Evolutionary conservation across 2,113 vertebrate genomes (phyloP), one percentile per base, ranked within the genome.

Genomic region (Rhinoptilus africanus): DNA sequence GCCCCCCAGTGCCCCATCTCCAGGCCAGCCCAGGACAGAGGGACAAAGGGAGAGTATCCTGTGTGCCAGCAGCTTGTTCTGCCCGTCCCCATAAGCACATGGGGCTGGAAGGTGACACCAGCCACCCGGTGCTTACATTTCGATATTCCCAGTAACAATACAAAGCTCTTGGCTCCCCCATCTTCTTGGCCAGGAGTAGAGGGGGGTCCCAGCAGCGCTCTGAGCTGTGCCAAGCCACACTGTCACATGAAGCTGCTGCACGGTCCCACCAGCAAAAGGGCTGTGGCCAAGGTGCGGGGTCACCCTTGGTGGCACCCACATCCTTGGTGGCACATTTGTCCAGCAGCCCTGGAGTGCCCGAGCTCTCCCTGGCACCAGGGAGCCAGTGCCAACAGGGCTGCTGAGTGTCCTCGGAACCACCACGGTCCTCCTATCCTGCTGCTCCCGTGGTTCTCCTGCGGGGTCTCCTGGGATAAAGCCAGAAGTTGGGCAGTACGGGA

Each of bases 41-140:
- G 41, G n/a, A 7, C 23, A 21, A 12, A 10, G 41, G 14, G 59
- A 20, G 47, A 41, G 26, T 10, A 22, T 3, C 7, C 7, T 3
- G 7, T n/a, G 57, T 68, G 63, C 86, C 73, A 67, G 20, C 62
- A n/a, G 32, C 59, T 22, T 10, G 12, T 67, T 57, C 34, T 85
- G 67, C 45, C 35, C 2, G 4, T 12, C 21, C 32, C 28, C 51
- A 23, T 1, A 2, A 14, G 56, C 6, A 19, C 0, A 0, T 0
- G 0, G 32, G 37, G 18, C 60, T 54, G 30, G 32, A 47, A 48
- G 9, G 35, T 34, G 47, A 39, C 79, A 75, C 6, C n/a, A 16
- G 24, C 8, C 6, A 2, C 39, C 16, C 4, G 1, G 3, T 2
- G 4, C 30, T 62, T 21, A 41, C 27, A 19, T 39, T 34, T 23